Conservation (phyloP, 2,888 invertebrate genomes). For the Flexamia atlantica region DNA sequence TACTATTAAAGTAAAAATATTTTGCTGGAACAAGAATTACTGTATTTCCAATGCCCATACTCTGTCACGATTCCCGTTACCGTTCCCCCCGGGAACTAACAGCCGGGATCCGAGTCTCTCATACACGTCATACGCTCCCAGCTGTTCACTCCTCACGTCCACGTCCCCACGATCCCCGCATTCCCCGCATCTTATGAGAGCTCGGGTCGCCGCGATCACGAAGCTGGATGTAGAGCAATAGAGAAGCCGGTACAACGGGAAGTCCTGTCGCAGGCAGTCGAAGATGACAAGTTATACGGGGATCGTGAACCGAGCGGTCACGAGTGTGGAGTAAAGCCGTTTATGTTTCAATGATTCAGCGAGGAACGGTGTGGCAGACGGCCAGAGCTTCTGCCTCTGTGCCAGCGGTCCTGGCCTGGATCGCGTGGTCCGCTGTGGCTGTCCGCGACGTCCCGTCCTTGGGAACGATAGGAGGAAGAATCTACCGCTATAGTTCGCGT, state of each 20-base stretch:
- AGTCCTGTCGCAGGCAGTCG: neutral
- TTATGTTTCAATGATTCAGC: constrained; percentile 57
- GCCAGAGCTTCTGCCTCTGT: neutral
- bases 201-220: neutral
- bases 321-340: neutral
- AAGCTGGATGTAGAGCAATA: constrained; percentile 7
- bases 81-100: too few relatives aligned
- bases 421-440: neutral
- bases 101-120: too few relatives aligned
- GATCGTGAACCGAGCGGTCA: constrained; percentile 35
- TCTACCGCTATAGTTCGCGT: too few relatives aligned
- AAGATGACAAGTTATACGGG: constrained; percentile 43
- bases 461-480: too few relatives aligned
- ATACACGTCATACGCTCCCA: too few relatives aligned
- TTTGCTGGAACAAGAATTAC: too few relatives aligned
- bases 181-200: neutral
- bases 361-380: constrained; percentile 6
- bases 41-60: too few relatives aligned
- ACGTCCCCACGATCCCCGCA: neutral
- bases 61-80: too few relatives aligned
- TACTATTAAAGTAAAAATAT: too few relatives aligned
- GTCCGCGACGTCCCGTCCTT: neutral
- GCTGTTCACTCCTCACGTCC: too few relatives aligned
- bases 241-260: constrained; percentile 6
- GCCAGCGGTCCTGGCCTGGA: neutral